Evolutionary conservation across 2,888 invertebrate species (phyloP).

Genomic region (Lasioglossum marginatum): DNA sequence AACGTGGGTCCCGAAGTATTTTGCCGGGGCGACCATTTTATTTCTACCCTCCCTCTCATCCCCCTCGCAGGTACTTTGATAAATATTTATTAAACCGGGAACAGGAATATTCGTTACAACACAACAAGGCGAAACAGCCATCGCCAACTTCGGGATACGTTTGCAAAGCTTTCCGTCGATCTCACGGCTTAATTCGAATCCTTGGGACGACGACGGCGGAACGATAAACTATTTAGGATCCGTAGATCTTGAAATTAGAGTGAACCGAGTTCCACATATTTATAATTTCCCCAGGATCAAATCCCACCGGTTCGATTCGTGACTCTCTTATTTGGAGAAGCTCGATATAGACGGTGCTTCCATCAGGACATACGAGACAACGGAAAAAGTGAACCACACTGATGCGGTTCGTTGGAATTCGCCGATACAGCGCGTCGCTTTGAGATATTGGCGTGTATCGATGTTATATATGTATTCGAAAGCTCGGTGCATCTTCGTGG

Average conservation of each 20-base stretch:
- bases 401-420: constrained; percentile 23
- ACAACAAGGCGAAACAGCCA: background rate
- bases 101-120: background rate
- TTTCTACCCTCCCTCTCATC: background rate
- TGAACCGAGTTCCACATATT: background rate
- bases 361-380: constrained; percentile 13
- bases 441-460: constrained; percentile 29
- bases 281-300: background rate
- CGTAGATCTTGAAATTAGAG: background rate
- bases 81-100: constrained; percentile 55
- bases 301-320: background rate
- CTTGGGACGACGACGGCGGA: background rate
- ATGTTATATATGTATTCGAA: constrained; percentile 27
- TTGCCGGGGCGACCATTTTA: constrained; percentile 45
- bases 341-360: background rate
- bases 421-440: constrained; percentile 14
- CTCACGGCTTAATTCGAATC: constrained; percentile 14
- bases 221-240: background rate
- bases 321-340: no score
- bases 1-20: constrained; percentile 59
- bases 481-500: constrained; percentile 27
- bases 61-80: constrained; percentile 29
- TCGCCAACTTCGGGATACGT: constrained; percentile 1
- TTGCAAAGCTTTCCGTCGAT: background rate
- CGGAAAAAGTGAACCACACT: background rate